Conservation (phyloP, 2,888 invertebrate genomes). For the Lycophotia porphyrea region DNA sequence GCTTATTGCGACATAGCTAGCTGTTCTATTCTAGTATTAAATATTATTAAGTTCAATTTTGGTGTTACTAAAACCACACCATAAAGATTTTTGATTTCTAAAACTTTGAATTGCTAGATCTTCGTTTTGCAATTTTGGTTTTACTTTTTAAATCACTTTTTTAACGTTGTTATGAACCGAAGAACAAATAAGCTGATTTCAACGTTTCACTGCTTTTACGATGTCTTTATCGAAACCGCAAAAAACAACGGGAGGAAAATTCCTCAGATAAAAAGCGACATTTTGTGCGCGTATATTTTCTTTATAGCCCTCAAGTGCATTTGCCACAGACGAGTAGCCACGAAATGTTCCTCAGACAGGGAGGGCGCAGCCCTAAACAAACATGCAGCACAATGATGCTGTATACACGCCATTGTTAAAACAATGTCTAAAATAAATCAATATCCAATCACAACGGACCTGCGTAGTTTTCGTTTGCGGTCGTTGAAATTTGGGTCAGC, state of each 20-base stretch:
- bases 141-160: constrained; percentile 5
- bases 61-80: background rate
- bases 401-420: constrained; percentile 60
- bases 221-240: constrained; percentile 27
- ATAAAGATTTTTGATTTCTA: background rate
- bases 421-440: constrained; percentile 80
- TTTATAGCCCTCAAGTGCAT: constrained; percentile 53
- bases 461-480: constrained; percentile 80
- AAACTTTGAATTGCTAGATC: background rate
- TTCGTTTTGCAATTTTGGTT: background rate
- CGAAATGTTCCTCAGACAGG: constrained; percentile 11
- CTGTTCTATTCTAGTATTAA: constrained; percentile 12
- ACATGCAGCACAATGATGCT: constrained; percentile 54
- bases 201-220: constrained; percentile 35
- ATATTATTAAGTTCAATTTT: background rate
- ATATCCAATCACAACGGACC: constrained; percentile 82
- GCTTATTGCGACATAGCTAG: constrained; percentile 13
- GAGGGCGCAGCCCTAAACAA: constrained; percentile 50
- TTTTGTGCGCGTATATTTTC: constrained; percentile 46
- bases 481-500: constrained; percentile 78
- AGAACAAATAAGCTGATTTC: constrained; percentile 28
- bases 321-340: constrained; percentile 27
- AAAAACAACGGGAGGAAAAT: constrained; percentile 31
- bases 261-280: constrained; percentile 23
- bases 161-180: background rate